These are phyloP conservation scores for Corvus hawaiiensis DNA, from an alignment of 2,113 vertebrate genomes.

Conservation along the genomic window DNA sequence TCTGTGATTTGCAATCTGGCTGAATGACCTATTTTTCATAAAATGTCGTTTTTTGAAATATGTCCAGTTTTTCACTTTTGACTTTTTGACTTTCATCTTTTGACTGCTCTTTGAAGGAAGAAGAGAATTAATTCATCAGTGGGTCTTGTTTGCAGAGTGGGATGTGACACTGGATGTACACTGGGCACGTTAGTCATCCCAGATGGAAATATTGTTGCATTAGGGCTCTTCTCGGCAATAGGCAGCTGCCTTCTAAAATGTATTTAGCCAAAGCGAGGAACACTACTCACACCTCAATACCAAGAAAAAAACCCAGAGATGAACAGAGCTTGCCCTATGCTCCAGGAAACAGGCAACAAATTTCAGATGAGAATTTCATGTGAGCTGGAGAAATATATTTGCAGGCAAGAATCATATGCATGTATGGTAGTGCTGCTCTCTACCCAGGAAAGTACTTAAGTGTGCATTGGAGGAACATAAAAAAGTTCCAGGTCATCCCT, in stretches of 20 bases:
- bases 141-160: conserved; percentile 42
- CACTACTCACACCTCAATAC: conserved; percentile 10
- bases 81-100: conserved; percentile 56
- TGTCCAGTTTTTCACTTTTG: conserved; percentile 29
- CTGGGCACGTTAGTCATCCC: conserved; percentile 48
- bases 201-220: conserved; percentile 50
- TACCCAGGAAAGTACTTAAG: not conserved
- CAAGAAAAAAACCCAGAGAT: conserved; percentile 6
- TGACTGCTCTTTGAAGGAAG: conserved; percentile 23
- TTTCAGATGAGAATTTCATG: not conserved
- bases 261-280: conserved; percentile 43
- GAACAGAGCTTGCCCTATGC: conserved; percentile 4
- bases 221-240: conserved; percentile 24
- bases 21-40: conserved; percentile 31
- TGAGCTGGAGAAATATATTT: not conserved
- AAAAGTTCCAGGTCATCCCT: not conserved
- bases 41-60: conserved; percentile 32
- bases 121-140: conserved; percentile 49
- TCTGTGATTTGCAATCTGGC: not conserved
- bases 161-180: conserved; percentile 36
- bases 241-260: conserved; percentile 43
- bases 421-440: not conserved
- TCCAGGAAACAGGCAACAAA: not conserved
- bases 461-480: not conserved
- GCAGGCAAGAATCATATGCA: not conserved